phyloP scores from a whole-genome alignment of 53 echinoderm and acorn worm genomes.

The Zoroaster sp. region DNA sequence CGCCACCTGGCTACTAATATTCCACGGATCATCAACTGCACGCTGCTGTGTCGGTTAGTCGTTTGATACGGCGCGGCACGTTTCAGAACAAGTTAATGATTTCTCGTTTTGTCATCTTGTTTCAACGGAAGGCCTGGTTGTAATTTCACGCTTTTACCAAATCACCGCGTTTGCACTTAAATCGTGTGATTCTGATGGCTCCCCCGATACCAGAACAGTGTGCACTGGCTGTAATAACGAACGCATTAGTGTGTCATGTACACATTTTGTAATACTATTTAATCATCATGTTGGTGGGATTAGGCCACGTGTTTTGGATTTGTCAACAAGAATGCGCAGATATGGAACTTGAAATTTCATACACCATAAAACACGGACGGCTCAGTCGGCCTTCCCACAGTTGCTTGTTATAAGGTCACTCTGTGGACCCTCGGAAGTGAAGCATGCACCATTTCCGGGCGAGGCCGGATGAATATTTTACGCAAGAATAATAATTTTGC shows the following conservation, averaged over 20 bases:
- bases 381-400: neutral
- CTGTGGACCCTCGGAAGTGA: neutral
- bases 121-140: constrained; percentile 16
- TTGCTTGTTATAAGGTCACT: neutral
- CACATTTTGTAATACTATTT: neutral
- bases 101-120: neutral
- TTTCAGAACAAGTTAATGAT: neutral
- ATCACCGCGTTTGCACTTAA: constrained; percentile 57
- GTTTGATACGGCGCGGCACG: neutral
- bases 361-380: constrained; percentile 30
- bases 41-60: neutral
- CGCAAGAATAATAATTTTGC: neutral
- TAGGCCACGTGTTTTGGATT: constrained; percentile 41
- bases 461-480: neutral
- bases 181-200: constrained; percentile 30
- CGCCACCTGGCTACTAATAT: constrained; percentile 43
- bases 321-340: constrained; percentile 36
- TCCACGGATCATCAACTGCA: constrained; percentile 15
- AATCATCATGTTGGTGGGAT: neutral
- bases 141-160: constrained; percentile 31
- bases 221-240: neutral
- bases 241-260: neutral
- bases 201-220: neutral
- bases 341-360: constrained; percentile 37
- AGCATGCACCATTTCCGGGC: neutral